These are phyloP conservation scores for Lonchura striata DNA, from an alignment of 2,113 vertebrate species.

Conservation along the genomic window DNA sequence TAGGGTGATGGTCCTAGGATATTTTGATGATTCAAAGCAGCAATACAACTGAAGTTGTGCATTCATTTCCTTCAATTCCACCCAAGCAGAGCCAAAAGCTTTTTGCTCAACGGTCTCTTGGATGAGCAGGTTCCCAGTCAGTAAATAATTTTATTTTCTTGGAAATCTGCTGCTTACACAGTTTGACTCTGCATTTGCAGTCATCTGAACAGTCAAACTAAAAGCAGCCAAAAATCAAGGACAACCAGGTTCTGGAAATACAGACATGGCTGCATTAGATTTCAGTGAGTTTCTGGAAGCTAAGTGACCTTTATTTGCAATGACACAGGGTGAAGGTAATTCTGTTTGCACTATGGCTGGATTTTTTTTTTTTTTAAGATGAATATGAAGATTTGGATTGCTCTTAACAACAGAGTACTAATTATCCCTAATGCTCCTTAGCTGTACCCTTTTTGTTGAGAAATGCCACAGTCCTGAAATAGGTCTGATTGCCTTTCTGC, in stretches of 20 bases:
- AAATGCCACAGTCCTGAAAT: background rate
- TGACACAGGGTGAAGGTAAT: background rate
- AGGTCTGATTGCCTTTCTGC: background rate
- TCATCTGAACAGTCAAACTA: background rate
- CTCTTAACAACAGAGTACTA: background rate
- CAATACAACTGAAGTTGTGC: background rate
- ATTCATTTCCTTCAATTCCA: background rate
- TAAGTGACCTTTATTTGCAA: background rate
- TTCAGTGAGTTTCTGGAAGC: background rate
- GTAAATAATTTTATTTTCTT: background rate
- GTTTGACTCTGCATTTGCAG: background rate
- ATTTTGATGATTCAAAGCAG: background rate
- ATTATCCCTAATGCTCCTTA: background rate
- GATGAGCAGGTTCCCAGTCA: background rate
- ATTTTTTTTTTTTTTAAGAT: background rate
- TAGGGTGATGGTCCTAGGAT: background rate
- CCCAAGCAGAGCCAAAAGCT: background rate
- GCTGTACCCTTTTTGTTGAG: background rate
- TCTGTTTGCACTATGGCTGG: background rate
- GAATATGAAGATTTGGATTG: background rate
- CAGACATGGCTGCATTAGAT: background rate
- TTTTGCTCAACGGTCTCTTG: rapidly evolving
- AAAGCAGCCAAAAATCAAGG: background rate
- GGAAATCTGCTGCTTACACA: background rate
- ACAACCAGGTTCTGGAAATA: background rate